phyloP scores from a whole-genome alignment of 2,888 invertebrate genomes.

The Amiota minor region DNA sequence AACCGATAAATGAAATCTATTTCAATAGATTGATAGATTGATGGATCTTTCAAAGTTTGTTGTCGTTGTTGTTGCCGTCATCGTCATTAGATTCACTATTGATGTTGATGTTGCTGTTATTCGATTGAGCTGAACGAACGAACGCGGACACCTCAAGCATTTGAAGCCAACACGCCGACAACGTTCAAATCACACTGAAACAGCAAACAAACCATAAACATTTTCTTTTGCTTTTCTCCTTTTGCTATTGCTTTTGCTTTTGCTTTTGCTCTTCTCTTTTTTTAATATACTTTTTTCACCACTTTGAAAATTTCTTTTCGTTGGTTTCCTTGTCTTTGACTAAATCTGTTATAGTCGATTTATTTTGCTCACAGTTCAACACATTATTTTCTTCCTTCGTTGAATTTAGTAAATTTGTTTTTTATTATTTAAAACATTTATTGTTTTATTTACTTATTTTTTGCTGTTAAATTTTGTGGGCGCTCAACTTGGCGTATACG shows the following conservation, averaged over 20 bases:
- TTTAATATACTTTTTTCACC: not conserved
- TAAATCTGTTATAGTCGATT: constrained; percentile 11
- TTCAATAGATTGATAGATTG: not conserved
- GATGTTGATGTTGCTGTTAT: not conserved
- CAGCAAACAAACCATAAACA: constrained; percentile 56
- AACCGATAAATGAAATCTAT: not conserved
- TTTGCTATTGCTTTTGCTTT: constrained; percentile 57
- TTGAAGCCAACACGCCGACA: constrained; percentile 49
- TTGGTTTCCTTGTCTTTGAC: constrained; percentile 48
- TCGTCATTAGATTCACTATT: too few relatives aligned
- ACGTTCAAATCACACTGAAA: constrained; percentile 63
- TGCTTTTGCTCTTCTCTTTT: constrained; percentile 38
- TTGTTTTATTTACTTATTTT: constrained; percentile 2
- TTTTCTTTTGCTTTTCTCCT: constrained; percentile 44
- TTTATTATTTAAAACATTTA: not conserved
- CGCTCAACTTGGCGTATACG: constrained; percentile 46
- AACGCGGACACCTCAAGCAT: constrained; percentile 31
- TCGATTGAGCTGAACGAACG: constrained; percentile 4
- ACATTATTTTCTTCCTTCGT: constrained; percentile 26
- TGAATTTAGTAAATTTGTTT: constrained; percentile 4
- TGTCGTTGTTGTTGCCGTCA: too few relatives aligned
- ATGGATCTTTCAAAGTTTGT: not conserved
- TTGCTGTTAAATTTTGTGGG: constrained; percentile 40
- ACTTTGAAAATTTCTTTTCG: constrained; percentile 26
- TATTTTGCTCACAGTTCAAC: constrained; percentile 21